Evolutionary conservation across 2,797 vertebrate genomes (phyloP).

Genomic region (Coregonus sp.): DNA sequence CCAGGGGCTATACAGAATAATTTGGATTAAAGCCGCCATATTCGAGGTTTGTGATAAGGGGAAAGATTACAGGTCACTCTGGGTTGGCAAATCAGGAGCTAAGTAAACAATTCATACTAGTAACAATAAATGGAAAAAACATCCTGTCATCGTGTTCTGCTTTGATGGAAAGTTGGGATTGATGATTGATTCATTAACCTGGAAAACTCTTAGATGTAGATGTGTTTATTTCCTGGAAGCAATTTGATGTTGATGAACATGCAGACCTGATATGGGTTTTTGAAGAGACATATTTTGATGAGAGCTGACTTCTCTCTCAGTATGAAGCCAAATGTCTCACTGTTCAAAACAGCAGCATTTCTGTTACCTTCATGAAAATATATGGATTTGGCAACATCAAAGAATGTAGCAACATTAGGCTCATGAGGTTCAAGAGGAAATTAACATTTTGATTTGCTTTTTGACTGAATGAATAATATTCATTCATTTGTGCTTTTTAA

Average conservation of each 20-base stretch:
- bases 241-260: constrained; percentile 38
- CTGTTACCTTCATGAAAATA: constrained; percentile 31
- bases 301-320: constrained; percentile 27
- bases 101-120: not conserved
- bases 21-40: constrained; percentile 10
- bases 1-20: not conserved
- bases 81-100: constrained; percentile 10
- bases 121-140: not conserved
- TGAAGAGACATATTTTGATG: constrained; percentile 32
- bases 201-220: constrained; percentile 16
- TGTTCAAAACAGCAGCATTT: not conserved
- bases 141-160: constrained; percentile 1
- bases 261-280: constrained; percentile 31
- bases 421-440: not conserved
- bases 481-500: not conserved
- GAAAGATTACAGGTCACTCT: constrained; percentile 30
- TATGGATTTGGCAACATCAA: constrained; percentile 35
- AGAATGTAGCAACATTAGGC: constrained; percentile 17
- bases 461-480: not conserved
- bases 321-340: not conserved
- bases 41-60: constrained; percentile 28
- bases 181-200: constrained; percentile 8
- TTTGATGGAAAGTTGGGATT: constrained; percentile 13
- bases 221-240: constrained; percentile 24
- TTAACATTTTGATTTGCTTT: constrained; percentile 12